Evolutionary conservation across 2,888 invertebrate species (phyloP), one percentile per base, ranked within the genome.

Genomic region (Drosophila paranaensis): DNA sequence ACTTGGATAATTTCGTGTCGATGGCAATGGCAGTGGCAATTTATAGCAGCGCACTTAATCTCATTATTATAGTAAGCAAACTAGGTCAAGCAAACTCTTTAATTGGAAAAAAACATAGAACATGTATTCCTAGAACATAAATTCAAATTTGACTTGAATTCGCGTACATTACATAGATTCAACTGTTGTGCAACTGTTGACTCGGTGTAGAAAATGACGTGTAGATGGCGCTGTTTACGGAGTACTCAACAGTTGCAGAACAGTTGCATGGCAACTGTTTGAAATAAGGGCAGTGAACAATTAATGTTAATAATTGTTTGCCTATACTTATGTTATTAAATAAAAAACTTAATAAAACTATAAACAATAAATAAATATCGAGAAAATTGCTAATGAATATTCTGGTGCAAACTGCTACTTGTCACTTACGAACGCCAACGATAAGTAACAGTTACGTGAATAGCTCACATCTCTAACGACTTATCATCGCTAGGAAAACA

Each of bases 401-500:
- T 20, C 20, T 20, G 20, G 20, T 20, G 20, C 20, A 13, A 16
- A 8, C 16, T 11, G 50, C 3, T 16, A 50, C 11, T 8, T 11
- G 10, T 11, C 13, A 16, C 11, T 6, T 5, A 1, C 4, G 13
- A 4, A 5, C 16, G 43, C 10, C 6, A n/a, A 51, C 42, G 25
- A 61, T 37, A 51, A 25, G 6, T 54, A 71, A n/a, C 75, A 71
- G 60, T 70, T 77, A 61, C 50, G 2, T 6, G 9, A 45, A 27
- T 25, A 14, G 2, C 27, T 30, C 42, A 11, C 66, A 79, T 66
- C 66, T n/a, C 46, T 61, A 63, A 14, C 9, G 10, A 27, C 20
- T 6, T 55, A 13, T 57, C 86, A 71, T 77, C 79, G 54, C 73
- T 70, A 88, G 48, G 56, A 86, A 88, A 86, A 86, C 85, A 88